A percentile compares a stretch with the other conserved stretches of the same genome.
Conservation (phyloP, 2,797 vertebrate genomes). For the Psittacula echo region DNA sequence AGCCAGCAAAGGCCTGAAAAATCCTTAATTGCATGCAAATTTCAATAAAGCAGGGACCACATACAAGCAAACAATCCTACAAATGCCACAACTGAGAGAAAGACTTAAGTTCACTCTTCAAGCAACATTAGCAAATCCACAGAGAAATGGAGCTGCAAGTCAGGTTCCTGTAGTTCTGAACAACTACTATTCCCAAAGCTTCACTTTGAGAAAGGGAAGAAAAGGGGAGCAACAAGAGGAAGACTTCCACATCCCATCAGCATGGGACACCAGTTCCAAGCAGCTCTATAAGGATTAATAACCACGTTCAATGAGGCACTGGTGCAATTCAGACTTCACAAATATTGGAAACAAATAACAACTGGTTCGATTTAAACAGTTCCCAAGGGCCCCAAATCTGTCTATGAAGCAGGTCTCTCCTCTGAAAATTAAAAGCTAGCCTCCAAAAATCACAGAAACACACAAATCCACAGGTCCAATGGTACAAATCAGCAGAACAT, state of each 20-base stretch:
- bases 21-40: not conserved
- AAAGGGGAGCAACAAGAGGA: not conserved
- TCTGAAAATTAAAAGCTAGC: not conserved
- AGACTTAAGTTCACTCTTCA: not conserved
- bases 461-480: not conserved
- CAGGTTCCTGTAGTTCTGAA: not conserved
- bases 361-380: not conserved
- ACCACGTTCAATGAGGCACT: not conserved
- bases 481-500: accelerated
- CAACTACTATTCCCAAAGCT: not conserved
- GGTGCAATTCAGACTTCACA: not conserved
- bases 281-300: not conserved
- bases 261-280: not conserved
- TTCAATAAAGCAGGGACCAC: not conserved
- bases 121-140: not conserved
- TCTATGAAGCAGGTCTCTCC: not conserved
- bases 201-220: not conserved
- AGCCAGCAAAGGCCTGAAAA: not conserved
- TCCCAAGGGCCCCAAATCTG: not conserved
- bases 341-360: not conserved
- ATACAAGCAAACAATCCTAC: not conserved
- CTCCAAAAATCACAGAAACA: not conserved
- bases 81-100: not conserved
- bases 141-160: not conserved
- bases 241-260: not conserved